A percentile compares a stretch with the other conserved stretches of the same genome.
phyloP scores from a whole-genome alignment of 2,113 vertebrate species.

The Alligator sinensis region DNA sequence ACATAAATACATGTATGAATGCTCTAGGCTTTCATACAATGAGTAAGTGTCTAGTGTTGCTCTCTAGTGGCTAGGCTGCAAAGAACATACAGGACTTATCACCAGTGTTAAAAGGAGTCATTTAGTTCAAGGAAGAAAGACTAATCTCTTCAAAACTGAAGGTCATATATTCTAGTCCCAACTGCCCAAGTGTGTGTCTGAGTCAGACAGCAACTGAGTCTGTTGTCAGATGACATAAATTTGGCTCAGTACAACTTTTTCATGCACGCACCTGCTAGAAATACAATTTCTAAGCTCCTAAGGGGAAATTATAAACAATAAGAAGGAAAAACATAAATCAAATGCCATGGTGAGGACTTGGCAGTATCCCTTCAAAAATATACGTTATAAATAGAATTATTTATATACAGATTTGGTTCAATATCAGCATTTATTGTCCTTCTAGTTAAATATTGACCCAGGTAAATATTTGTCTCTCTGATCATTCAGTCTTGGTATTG shows the following conservation, averaged over 20 bases:
- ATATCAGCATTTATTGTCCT: conserved; percentile 77
- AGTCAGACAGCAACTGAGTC: background rate
- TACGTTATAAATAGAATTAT: conserved; percentile 65
- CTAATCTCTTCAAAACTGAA: background rate
- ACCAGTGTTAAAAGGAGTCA: background rate
- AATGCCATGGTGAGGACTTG: conserved; percentile 36
- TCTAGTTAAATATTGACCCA: conserved; percentile 78
- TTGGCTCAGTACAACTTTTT: background rate
- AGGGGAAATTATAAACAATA: conserved; percentile 57
- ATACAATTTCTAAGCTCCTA: background rate
- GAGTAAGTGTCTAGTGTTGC: background rate
- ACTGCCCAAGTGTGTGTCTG: fast-evolving
- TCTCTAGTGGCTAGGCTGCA: background rate
- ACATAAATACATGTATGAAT: background rate
- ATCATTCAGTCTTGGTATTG: conserved; percentile 75
- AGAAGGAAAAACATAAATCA: conserved; percentile 63
- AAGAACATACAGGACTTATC: background rate
- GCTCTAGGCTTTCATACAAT: background rate
- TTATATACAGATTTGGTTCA: conserved; percentile 73
- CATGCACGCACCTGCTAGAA: conserved; percentile 47
- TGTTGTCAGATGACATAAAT: background rate
- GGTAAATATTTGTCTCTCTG: conserved; percentile 77
- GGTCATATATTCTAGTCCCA: background rate
- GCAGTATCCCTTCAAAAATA: conserved; percentile 53
- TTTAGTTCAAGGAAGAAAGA: fast-evolving